These are phyloP conservation scores for Lysandra coridon DNA, from an alignment of 2,888 invertebrate genomes.

Conservation along the genomic window DNA sequence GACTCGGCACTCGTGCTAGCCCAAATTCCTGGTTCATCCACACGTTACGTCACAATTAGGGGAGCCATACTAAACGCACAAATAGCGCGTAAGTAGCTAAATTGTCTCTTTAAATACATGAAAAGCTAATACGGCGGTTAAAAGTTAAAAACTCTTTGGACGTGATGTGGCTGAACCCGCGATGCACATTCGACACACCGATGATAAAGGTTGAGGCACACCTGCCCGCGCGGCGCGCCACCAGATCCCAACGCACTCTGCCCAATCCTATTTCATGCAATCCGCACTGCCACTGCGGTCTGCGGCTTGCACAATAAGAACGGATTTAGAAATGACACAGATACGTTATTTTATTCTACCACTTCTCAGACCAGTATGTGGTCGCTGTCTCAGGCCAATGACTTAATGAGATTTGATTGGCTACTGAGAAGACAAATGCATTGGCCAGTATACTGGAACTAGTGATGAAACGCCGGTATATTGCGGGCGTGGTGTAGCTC, in stretches of 20 bases:
- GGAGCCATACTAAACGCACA: not conserved
- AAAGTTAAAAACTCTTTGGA: no score
- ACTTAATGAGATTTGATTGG: not conserved
- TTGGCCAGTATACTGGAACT: no score
- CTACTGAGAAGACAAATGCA: not conserved
- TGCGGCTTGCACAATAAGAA: no score
- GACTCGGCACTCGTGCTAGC: not conserved
- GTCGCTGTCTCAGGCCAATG: not conserved
- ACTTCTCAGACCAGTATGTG: not conserved
- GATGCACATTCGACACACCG: not conserved
- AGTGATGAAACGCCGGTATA: no score
- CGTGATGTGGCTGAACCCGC: not conserved
- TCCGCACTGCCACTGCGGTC: no score
- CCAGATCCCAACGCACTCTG: not conserved
- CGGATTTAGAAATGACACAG: no score
- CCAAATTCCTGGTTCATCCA: not conserved
- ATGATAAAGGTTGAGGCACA: not conserved
- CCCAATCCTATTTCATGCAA: not conserved
- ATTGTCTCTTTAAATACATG: not conserved
- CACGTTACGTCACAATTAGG: not conserved
- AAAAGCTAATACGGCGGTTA: not conserved
- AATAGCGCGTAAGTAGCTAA: not conserved
- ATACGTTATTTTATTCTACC: no score
- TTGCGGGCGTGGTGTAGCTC: not conserved
- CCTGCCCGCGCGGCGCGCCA: not conserved